Percentiles rank a stretch among this genome's conserved stretches.
Evolutionary conservation across 2,113 vertebrate species (phyloP).

Genomic region (human (Homo sapiens)): GRCh38 chr14:26712001-26712500

Average conservation of each 20-base stretch:
- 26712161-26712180: neutral
- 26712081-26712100: neutral
- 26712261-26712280: neutral
- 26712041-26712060: neutral
- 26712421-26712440: neutral
- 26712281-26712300: neutral
- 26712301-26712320: neutral
- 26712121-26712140: neutral
- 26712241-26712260: neutral
- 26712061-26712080: neutral
- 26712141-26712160: neutral
- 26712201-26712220: neutral
- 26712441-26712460: neutral
- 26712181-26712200: neutral
- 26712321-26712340: neutral
- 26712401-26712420: neutral
- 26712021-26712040: neutral
- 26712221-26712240: neutral
- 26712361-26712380: neutral
- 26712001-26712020: neutral
- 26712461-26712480: neutral
- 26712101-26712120: slow-evolving; percentile 20
- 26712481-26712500: neutral
- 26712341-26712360: neutral
- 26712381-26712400: neutral